Evolutionary conservation across 2,113 vertebrate species (phyloP), one percentile per base, ranked within the genome.

Genomic region (Heterotilapia buettikoferi): DNA sequence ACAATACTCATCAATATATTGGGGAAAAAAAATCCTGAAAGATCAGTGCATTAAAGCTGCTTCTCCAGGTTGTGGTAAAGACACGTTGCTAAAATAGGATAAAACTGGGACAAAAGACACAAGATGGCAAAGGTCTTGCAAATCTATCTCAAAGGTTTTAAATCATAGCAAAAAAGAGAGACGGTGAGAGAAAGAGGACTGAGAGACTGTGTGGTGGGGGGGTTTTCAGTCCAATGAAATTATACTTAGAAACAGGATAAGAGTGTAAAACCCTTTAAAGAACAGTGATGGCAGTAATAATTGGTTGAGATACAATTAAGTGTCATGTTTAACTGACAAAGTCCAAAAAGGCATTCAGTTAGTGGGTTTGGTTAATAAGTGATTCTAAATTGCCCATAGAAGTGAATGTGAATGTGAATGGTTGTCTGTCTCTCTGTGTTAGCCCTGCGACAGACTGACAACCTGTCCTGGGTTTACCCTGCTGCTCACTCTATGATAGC

Each of bases 301-400:
- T 0, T 76, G 24, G 24, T 76, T 47, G 21, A 18, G 43, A 76
- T 29, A 47, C 24, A 76, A 76, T 18, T 76, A 47, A 47, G 68
- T 18, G 21, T 19, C 40, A 76, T 18, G 68, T 2, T 76, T 29
- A 76, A 11, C 24, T 76, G 24, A 11, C 40, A 29, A 36, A 63
- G 31, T 36, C 59, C 31, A 63, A 36, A 63, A 63, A 63, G 0
- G 0, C 59, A 63, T 11, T 33, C 31, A 63, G 31, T 36, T 66
- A 66, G 61, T 66, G 18, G 1, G 61, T 66, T 66, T 36, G 31
- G 61, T 36, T n/a, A 66, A 66, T 36, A 7, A 1, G 18, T 66
- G 61, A 36, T 66, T 36, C 61, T 36, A 36, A 63, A 63, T 36
- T 36, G 31, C 31, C 18, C 18, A 66, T 1, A 36, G 31, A 66